Percentiles rank a stretch among this genome's conserved stretches.
These are phyloP conservation scores for Eira barbara DNA, from an alignment of 2,113 vertebrate species.

Conservation along the genomic window DNA sequence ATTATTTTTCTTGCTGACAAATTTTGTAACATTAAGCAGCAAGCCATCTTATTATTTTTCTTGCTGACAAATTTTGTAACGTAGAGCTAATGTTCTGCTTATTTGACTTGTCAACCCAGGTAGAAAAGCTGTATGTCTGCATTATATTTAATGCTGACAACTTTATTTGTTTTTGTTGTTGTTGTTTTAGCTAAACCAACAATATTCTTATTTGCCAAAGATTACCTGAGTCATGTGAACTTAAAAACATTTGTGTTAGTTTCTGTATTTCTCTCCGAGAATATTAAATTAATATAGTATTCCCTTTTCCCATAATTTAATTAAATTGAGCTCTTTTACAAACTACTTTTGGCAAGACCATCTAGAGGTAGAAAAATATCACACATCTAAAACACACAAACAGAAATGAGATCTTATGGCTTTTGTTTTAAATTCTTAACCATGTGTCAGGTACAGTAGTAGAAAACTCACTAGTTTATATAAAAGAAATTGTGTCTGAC, in stretches of 20 bases:
- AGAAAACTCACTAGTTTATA: neutral
- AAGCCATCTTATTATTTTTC: neutral
- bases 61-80: neutral
- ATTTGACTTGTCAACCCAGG: neutral
- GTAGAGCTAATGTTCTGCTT: neutral
- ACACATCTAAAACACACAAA: neutral
- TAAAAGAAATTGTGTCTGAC: neutral
- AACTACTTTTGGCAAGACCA: neutral
- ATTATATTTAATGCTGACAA: neutral
- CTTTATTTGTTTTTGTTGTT: neutral
- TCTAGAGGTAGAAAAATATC: neutral
- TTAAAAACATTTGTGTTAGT: neutral
- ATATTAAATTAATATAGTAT: neutral
- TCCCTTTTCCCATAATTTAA: constrained; percentile 8
- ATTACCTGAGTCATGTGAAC: neutral
- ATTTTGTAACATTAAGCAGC: neutral
- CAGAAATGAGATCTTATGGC: neutral
- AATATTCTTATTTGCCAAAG: neutral
- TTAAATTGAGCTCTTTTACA: constrained; percentile 20
- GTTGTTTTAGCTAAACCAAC: neutral
- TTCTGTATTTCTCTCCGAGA: neutral
- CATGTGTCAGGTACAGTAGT: neutral
- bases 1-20: neutral
- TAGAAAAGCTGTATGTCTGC: neutral
- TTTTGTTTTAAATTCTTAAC: neutral